Conservation (phyloP, 2,113 vertebrate species). For the Anoplopoma fimbria region DNA sequence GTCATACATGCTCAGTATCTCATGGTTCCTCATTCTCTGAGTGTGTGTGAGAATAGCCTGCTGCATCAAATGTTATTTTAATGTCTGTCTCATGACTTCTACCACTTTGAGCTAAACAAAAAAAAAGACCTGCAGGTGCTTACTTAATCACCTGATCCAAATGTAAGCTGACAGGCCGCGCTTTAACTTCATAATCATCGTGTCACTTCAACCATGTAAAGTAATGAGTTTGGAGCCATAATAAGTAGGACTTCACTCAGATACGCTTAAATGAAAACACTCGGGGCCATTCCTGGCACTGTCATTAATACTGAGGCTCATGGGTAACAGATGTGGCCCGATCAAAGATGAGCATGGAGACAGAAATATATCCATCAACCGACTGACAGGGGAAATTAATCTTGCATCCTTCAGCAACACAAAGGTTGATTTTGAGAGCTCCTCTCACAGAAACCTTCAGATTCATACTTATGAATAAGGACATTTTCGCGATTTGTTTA, state of each 20-base stretch:
- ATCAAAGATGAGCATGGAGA: constrained; percentile 63
- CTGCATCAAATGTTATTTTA: constrained; percentile 8
- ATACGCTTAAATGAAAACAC: constrained; percentile 60
- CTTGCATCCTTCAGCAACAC: constrained; percentile 32
- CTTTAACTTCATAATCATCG: constrained; percentile 51
- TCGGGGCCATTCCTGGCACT: constrained; percentile 61
- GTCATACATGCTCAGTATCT: not conserved
- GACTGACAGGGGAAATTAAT: constrained; percentile 60
- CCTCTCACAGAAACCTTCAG: not conserved
- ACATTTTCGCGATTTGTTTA: not conserved
- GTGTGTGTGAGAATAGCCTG: not conserved
- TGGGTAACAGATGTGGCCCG: constrained; percentile 73
- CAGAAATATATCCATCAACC: constrained; percentile 62
- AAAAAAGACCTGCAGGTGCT: constrained; percentile 10
- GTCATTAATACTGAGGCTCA: constrained; percentile 63
- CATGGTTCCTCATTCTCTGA: not conserved
- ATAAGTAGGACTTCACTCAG: constrained; percentile 33
- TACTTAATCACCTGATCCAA: not conserved
- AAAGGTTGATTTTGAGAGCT: constrained; percentile 35
- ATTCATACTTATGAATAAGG: constrained; percentile 30
- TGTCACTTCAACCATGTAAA: constrained; percentile 50
- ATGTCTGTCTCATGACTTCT: constrained; percentile 15
- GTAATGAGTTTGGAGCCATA: constrained; percentile 52
- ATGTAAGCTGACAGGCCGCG: constrained; percentile 38
- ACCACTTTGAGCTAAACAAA: not conserved